phyloP scores from a whole-genome alignment of 2,797 vertebrate genomes.

The Cygnus olor region DNA sequence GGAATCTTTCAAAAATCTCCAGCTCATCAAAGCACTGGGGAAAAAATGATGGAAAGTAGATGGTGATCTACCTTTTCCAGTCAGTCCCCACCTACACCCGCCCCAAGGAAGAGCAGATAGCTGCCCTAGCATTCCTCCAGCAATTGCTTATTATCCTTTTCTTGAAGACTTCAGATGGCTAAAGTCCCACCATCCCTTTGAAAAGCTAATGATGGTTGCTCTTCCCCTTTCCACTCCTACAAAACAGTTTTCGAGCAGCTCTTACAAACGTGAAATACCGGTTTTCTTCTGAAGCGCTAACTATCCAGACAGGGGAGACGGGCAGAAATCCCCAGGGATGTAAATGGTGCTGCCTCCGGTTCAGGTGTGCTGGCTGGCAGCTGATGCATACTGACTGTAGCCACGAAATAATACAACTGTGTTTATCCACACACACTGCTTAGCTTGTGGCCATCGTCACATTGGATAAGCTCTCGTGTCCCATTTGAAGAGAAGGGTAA shows the following conservation, averaged over 20 bases:
- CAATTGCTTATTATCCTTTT: background rate
- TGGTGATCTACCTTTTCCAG: background rate
- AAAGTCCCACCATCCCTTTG: background rate
- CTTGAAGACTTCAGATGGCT: background rate
- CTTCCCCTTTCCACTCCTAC: background rate
- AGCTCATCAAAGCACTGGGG: background rate
- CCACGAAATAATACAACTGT: background rate
- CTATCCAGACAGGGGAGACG: background rate
- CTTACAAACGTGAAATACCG: background rate
- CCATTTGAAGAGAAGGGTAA: conserved; percentile 16
- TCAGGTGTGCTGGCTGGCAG: background rate
- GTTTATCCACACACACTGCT: background rate
- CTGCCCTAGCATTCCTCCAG: background rate
- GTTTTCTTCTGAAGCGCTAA: background rate
- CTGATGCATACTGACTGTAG: background rate
- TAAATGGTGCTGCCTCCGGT: background rate
- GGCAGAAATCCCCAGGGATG: background rate
- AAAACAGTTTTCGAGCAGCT: background rate
- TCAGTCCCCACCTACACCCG: background rate
- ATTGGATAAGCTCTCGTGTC: background rate
- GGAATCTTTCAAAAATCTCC: background rate
- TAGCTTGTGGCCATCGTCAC: background rate
- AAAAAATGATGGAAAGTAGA: background rate
- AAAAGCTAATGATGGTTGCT: background rate
- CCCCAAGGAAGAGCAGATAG: background rate